Percentiles rank a stretch among this genome's conserved stretches.
phyloP scores from a whole-genome alignment of 2,113 vertebrate genomes.

The Grus americana region DNA sequence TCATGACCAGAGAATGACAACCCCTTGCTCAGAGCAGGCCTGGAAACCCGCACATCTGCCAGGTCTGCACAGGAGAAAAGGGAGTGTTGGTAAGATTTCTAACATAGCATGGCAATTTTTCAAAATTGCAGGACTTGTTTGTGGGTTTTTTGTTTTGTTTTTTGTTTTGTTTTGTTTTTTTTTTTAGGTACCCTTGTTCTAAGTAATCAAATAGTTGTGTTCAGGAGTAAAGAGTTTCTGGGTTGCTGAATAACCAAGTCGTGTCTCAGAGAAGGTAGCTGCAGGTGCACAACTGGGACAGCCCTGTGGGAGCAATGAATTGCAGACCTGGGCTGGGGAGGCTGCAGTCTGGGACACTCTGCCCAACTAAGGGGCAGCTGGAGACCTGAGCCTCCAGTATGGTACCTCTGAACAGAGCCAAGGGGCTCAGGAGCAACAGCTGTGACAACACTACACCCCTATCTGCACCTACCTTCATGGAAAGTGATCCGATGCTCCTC shows the following conservation, averaged over 20 bases:
- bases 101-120: neutral
- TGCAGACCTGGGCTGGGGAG: accelerated
- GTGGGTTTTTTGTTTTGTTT: neutral
- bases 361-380: neutral
- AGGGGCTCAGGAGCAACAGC: neutral
- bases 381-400: neutral
- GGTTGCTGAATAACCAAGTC: neutral
- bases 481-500: conserved; percentile 73
- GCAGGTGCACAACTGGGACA: neutral
- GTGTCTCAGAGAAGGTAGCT: neutral
- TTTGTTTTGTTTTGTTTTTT: neutral
- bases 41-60: neutral
- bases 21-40: neutral
- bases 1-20: neutral
- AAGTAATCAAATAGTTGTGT: neutral
- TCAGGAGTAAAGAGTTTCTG: neutral
- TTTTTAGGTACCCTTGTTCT: neutral
- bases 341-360: neutral
- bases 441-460: neutral
- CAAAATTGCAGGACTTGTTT: neutral
- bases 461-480: conserved; percentile 71
- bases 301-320: neutral
- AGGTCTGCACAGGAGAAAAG: neutral
- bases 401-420: neutral
- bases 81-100: neutral